Evolutionary conservation across 2,113 vertebrate species (phyloP).

Genomic region (Centropus unirufus): DNA sequence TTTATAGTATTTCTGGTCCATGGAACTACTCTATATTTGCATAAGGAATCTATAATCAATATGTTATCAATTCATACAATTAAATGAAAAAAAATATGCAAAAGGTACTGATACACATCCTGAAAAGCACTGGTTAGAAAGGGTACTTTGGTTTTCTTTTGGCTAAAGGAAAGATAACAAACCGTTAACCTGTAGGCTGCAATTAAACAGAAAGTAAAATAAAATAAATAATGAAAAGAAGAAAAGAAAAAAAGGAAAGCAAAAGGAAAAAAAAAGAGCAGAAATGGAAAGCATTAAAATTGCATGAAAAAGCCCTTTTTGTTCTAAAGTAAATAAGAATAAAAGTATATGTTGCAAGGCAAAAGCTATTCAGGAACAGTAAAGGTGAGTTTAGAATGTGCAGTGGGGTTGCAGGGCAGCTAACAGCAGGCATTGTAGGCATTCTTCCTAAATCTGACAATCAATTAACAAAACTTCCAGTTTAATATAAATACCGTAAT

Average conservation of each 20-base stretch:
- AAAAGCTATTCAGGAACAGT: background rate
- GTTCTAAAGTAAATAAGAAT: background rate
- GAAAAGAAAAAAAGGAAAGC: background rate
- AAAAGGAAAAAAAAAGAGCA: background rate
- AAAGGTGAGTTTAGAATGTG: background rate
- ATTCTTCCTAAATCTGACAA: background rate
- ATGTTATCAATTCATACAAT: background rate
- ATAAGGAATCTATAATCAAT: background rate
- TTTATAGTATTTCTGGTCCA: background rate
- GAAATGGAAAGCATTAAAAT: background rate
- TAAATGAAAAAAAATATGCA: background rate
- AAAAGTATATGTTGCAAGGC: background rate
- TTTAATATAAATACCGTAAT: constrained; percentile 7
- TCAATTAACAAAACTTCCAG: background rate
- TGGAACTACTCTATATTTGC: background rate
- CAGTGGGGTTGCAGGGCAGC: background rate
- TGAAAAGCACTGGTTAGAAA: background rate
- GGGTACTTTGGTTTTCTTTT: background rate
- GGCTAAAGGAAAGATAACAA: background rate
- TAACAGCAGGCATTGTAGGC: background rate
- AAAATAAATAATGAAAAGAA: background rate
- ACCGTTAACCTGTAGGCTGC: background rate
- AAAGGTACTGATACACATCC: background rate
- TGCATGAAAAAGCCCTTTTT: background rate
- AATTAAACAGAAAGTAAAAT: background rate